Conservation (phyloP, 2,888 invertebrate species). For the Nyleta sp. region DNA sequence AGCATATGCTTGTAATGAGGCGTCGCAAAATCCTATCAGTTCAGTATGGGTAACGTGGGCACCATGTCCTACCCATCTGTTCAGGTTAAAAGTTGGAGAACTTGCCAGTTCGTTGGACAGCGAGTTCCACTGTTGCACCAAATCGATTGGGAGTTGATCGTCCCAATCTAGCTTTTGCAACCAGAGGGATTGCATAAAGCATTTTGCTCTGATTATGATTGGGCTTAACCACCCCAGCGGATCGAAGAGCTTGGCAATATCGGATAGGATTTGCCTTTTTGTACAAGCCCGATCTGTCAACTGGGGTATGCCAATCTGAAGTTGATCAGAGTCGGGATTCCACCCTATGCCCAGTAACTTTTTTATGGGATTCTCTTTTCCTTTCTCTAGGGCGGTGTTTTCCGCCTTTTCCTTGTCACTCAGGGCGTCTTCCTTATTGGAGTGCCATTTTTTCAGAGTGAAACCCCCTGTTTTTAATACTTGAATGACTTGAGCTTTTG, state of each 20-base stretch:
- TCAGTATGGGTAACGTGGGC: not conserved
- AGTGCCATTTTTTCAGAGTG: too few species aligned
- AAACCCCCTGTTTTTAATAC: too few species aligned
- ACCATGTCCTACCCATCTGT: not conserved
- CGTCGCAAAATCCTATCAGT: constrained; percentile 1
- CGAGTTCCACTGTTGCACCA: not conserved
- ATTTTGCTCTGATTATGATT: not conserved
- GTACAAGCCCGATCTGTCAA: not conserved
- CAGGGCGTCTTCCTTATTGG: too few species aligned
- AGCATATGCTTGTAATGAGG: not conserved
- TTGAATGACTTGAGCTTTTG: too few species aligned
- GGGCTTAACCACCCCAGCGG: not conserved
- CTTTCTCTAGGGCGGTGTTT: too few species aligned
- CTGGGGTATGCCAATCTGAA: too few species aligned
- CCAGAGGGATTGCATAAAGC: not conserved
- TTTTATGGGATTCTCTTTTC: too few species aligned
- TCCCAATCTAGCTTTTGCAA: not conserved
- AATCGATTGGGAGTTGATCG: not conserved
- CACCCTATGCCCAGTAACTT: not conserved
- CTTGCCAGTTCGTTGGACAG: not conserved
- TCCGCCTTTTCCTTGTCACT: too few species aligned
- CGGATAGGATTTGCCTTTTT: not conserved
- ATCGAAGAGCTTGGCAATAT: not conserved
- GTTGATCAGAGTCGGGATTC: not conserved
- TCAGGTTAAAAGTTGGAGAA: not conserved